phyloP scores from a whole-genome alignment of 2,797 vertebrate species.

The Serranus cabrilla region DNA sequence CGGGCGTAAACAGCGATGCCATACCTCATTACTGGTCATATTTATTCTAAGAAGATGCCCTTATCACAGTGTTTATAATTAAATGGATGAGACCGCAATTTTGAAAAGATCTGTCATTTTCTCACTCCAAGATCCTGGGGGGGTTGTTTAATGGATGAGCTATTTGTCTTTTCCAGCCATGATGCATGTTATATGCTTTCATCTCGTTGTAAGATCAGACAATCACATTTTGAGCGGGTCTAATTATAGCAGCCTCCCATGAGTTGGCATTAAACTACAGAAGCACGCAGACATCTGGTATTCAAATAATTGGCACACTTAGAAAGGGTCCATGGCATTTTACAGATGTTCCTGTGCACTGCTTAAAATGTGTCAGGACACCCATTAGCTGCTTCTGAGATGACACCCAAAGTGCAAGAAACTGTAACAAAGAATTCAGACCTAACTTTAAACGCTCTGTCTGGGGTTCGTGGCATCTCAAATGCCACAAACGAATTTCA shows the following conservation, averaged over 20 bases:
- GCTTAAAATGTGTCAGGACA: constrained; percentile 65
- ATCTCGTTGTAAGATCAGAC: constrained; percentile 68
- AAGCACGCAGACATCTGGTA: constrained; percentile 64
- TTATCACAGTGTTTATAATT: constrained; percentile 80
- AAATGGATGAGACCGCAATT: constrained; percentile 78
- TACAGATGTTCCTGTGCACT: constrained; percentile 70
- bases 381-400: constrained; percentile 59
- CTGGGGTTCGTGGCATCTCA: constrained; percentile 42
- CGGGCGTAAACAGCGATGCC: constrained; percentile 79
- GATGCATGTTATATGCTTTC: constrained; percentile 62
- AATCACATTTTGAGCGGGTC: constrained; percentile 63
- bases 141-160: constrained; percentile 63
- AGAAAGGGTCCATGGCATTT: constrained; percentile 71
- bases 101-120: constrained; percentile 71
- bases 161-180: constrained; percentile 68
- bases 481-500: constrained; percentile 26
- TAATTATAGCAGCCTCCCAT: constrained; percentile 75
- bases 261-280: constrained; percentile 74
- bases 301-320: constrained; percentile 72
- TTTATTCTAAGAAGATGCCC: constrained; percentile 81
- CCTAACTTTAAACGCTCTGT: constrained; percentile 36
- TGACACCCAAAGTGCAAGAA: constrained; percentile 45
- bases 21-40: constrained; percentile 81
- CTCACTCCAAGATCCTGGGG: constrained; percentile 31
- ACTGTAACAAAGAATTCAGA: constrained; percentile 31